These are phyloP conservation scores for Formica exsecta DNA, from an alignment of 1,140 invertebrate genomes.

Conservation along the genomic window DNA sequence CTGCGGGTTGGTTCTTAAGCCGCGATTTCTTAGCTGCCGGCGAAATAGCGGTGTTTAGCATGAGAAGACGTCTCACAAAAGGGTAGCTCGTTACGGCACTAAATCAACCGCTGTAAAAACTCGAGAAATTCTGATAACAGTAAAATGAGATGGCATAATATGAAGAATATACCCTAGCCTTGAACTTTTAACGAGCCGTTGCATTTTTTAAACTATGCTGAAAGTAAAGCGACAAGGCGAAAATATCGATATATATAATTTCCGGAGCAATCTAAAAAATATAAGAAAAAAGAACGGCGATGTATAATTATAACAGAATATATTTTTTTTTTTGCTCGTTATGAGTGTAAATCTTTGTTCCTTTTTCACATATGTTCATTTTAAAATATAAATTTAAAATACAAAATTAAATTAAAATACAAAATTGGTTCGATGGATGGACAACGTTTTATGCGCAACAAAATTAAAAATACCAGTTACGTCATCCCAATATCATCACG, in stretches of 20 bases:
- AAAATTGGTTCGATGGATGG: neutral
- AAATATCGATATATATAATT: constrained; percentile 2
- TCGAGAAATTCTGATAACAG: constrained; percentile 48
- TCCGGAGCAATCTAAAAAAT: neutral
- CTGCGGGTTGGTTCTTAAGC: constrained; percentile 62
- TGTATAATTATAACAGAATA: constrained; percentile 12
- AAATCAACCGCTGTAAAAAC: constrained; percentile 56
- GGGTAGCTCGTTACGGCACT: constrained; percentile 40
- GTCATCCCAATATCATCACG: neutral
- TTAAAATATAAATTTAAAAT: too few relatives aligned
- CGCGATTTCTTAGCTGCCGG: constrained; percentile 63
- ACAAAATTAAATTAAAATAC: too few relatives aligned
- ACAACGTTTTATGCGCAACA: neutral
- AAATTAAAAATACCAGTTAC: neutral
- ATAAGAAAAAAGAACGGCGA: neutral
- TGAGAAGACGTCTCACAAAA: constrained; percentile 33
- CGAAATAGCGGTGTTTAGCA: constrained; percentile 50
- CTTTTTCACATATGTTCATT: too few relatives aligned
- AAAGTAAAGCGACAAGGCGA: constrained; percentile 18
- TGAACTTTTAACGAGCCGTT: constrained; percentile 16
- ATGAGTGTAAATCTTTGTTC: too few relatives aligned
- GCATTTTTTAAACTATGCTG: constrained; percentile 39
- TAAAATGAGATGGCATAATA: constrained; percentile 18
- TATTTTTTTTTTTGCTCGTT: too few relatives aligned
- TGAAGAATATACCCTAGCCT: constrained; percentile 25